phyloP scores from a whole-genome alignment of 2,113 vertebrate genomes.

The Myiozetetes cayanensis region DNA sequence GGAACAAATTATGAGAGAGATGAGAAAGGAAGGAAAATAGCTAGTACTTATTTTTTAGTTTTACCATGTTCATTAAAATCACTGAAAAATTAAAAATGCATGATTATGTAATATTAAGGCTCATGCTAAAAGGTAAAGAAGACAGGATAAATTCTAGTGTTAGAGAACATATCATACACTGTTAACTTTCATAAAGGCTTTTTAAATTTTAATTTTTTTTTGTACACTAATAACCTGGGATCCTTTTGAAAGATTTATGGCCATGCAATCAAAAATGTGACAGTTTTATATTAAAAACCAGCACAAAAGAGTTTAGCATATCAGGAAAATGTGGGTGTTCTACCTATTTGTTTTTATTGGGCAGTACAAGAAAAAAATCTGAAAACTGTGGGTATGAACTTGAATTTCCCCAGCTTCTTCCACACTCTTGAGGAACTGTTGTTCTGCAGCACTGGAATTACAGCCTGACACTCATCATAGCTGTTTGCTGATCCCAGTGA shows the following conservation, averaged over 20 bases:
- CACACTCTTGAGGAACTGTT: neutral
- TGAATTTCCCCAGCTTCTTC: neutral
- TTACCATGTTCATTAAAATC: neutral
- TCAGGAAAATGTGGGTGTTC: neutral
- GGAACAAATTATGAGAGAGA: constrained; percentile 53
- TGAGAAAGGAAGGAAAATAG: constrained; percentile 24
- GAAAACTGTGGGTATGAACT: neutral
- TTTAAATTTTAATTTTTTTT: neutral
- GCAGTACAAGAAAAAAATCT: neutral
- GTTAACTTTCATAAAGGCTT: neutral
- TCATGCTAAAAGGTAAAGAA: neutral
- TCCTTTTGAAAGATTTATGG: neutral
- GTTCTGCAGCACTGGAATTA: neutral
- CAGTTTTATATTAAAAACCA: neutral
- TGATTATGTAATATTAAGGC: neutral
- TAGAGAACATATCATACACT: neutral
- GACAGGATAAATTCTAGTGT: neutral
- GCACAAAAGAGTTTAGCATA: neutral
- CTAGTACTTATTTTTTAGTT: neutral
- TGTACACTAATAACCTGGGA: neutral
- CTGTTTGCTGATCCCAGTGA: neutral
- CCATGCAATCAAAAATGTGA: neutral
- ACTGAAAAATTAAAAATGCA: neutral
- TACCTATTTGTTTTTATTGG: neutral
- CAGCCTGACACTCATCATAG: neutral